Base-by-base conservation (phyloP, 2,888 invertebrate species). In the Koerneria pararmatus region DNA sequence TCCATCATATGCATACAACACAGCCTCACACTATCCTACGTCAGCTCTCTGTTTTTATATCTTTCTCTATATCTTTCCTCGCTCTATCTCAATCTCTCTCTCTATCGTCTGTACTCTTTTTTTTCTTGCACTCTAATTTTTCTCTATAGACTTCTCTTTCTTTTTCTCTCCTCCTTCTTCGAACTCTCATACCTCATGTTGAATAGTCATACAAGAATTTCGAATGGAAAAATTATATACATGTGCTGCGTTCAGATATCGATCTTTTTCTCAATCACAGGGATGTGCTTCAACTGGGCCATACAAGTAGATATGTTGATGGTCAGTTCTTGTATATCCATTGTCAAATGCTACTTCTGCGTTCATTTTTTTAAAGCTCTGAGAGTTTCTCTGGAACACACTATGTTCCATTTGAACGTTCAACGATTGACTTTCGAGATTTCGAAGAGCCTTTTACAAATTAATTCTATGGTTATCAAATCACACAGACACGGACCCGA, bases 211-310 rank as follows among this genome's bases (percentile, higher is more conserved):
- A n/a, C n/a, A n/a, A n/a, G n/a, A n/a, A n/a, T n/a, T n/a, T n/a
- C n/a, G n/a, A n/a, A n/a, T n/a, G n/a, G n/a, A n/a, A n/a, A n/a
- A n/a, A n/a, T n/a, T n/a, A n/a, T n/a, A n/a, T n/a, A n/a, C n/a
- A n/a, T n/a, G n/a, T n/a, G n/a, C n/a, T 51, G 24, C 29, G 80
- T 84, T 63, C 79, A 86, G 86, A 79, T 84, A 15, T 73, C 84
- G 56, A 84, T 87, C 69, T 87, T 87, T 75, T 71, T 87, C 46
- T 84, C 84, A 24, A 84, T 86, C 70, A 84, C 84, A 5, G 89
- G 91, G 68, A 87, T 98, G 80, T 97, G 97, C 87, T 88, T 97
- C 75, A 95, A 95, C 84, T 99, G 98, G 98, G 91, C 97, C 27
- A 90, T 98, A 82, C 94, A 97, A 71, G 94, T 95, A 68, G 98